Evolutionary conservation across 2,113 vertebrate genomes (phyloP), one percentile per base, ranked within the genome.

Genomic region (Lampris incognitus): DNA sequence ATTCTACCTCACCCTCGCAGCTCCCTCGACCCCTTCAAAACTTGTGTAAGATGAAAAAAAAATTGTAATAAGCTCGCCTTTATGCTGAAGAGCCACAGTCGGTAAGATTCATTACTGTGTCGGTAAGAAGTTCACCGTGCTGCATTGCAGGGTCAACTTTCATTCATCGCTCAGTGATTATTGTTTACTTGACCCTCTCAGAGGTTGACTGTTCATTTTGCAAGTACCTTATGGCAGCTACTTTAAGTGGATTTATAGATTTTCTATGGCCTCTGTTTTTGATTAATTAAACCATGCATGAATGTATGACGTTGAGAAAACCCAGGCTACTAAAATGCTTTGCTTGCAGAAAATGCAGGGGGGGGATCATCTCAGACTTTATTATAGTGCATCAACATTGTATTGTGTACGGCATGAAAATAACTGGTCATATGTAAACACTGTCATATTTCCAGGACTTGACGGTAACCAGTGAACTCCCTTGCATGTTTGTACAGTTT

Each of bases 51-150:
- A 42, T 60, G 51, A 42, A 49, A 36, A 49, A 36, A 64, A 37
- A 76, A 63, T 65, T 40, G 40, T 65, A 74, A 82, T 61, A 67
- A 69, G 60, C 64, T 79, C 57, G 65, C 68, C 74, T 48, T 66
- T 48, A 69, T 72, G 72, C 61, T 56, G 72, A 81, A 55, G 67
- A 85, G 70, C 80, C 67, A 10, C 66, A 74, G 76, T 84, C 75
- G 84, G 82, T 72, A 74, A 64, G 72, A 88, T 89, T 78, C 61
- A 87, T 87, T 84, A 66, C 54, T 9, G 57, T 73, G 41, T 42
- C 41, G 54, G 24, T 60, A 62, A 66, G 60, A 65, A 64, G 54
- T 61, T 60, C 76, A 44, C 65, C 69, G 61, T 86, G 76, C 63
- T 88, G 88, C 74, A 78, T 58, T 84, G 71, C 69, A 87, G 78